Evolutionary conservation across 2,113 vertebrate genomes (phyloP).

Genomic region (Rhabdomys dilectus): DNA sequence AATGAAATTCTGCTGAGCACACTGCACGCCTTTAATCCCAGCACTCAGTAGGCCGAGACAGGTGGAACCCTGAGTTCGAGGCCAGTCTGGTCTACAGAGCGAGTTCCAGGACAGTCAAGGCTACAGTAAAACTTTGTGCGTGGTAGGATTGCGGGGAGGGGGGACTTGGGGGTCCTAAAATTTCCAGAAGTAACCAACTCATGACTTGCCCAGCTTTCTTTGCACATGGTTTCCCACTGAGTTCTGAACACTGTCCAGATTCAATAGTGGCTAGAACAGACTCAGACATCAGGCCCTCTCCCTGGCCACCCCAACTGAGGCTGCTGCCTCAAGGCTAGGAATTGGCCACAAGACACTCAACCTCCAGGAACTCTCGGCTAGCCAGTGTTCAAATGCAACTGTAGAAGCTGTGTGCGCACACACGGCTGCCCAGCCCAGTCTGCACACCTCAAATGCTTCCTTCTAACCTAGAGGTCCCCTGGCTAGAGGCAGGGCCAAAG

Average conservation of each 20-base stretch:
- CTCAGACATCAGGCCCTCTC: background rate
- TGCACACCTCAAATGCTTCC: background rate
- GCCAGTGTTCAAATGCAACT: background rate
- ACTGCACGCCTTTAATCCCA: background rate
- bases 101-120: background rate
- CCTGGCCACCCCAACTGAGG: background rate
- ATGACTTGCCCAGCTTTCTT: background rate
- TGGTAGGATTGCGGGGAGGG: no score
- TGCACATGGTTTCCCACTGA: background rate
- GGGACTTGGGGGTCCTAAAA: background rate
- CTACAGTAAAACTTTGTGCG: background rate
- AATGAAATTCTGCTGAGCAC: background rate
- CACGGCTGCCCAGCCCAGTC: background rate
- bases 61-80: background rate
- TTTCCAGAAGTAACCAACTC: background rate
- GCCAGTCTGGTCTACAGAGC: background rate
- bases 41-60: background rate
- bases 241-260: background rate
- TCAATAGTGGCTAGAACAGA: background rate
- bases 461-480: background rate
- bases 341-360: background rate
- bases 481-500: background rate
- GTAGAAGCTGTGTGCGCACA: no score
- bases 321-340: background rate
- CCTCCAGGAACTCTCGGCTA: background rate